Base-by-base conservation (phyloP, 2,113 vertebrate genomes). In the Macquaria ambigua region DNA sequence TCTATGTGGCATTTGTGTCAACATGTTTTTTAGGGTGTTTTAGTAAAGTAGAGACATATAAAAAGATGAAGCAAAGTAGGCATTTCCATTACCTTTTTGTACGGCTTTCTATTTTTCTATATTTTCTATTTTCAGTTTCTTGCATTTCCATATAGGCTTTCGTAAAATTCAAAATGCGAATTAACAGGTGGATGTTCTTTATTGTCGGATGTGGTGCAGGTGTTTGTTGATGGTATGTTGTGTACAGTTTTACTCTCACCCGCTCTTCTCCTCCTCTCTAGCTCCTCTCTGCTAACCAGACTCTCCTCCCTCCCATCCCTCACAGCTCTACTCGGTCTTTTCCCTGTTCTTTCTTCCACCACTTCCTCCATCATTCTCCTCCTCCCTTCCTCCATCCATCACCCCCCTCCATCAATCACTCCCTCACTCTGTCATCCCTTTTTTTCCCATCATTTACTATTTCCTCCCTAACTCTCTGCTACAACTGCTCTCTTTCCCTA, bases 331-430 rank as follows among this genome's bases (percentile, higher is more conserved):
- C 79, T 70, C 67, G 8, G 83, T 76, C 61, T 87, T 81, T 77
- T 68, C 31, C 58, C 58, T 16, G 20, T 62, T 84, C 63, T 79
- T 90, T 92, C 86, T 61, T 76, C 83, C 79, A 80, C 64, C 81
- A 87, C 75, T 86, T 81, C 86, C 80, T 88, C 68, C 87, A 83
- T 89, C 88, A 83, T 77, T 72, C 67, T 70, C 77, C 23, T 83
- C 81, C 80, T 86, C 74, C 62, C 39, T 87, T 25, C 62, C 77
- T 73, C 28, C 72, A 85, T 89, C 72, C 58, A 82, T 77, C 81
- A 67, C 16, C n/a, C n/a, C 63, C 82, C 72, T 75, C 67, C 56
- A 87, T 87, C 83, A 56, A 84, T 86, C 74, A 83, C 72, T 56
- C 72, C 52, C 31, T 50, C 79, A 52, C 62, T 87, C 75, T 34